Evolutionary conservation across 2,113 vertebrate species (phyloP).

Genomic region (Sakesphorus luctuosus): DNA sequence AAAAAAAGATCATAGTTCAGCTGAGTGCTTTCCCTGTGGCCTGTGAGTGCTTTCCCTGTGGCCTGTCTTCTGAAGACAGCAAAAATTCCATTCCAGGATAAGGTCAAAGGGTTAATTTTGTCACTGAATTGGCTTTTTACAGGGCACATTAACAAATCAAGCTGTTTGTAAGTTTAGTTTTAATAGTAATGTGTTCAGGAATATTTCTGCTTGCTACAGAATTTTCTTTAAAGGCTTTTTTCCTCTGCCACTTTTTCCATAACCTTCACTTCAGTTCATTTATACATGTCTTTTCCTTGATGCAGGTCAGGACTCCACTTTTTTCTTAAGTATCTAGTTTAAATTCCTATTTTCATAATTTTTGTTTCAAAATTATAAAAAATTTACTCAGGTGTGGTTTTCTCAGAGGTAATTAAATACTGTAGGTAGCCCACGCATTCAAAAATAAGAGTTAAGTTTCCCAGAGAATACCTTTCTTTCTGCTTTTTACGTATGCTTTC

Average conservation of each 20-base stretch:
- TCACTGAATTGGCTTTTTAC: constrained; percentile 57
- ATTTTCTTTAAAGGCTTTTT: not conserved
- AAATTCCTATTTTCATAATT: not conserved
- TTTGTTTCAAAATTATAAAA: not conserved
- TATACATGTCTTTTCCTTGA: not conserved
- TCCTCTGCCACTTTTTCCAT: not conserved
- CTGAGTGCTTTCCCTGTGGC: constrained; percentile 58
- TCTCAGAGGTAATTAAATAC: not conserved
- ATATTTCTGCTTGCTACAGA: constrained; percentile 5
- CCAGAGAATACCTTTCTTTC: not conserved
- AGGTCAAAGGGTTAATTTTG: constrained; percentile 73
- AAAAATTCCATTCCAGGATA: constrained; percentile 71
- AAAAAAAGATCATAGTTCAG: constrained; percentile 61
- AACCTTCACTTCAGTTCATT: not conserved
- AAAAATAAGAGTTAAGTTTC: not conserved
- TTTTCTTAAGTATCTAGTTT: not conserved
- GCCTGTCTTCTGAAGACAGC: constrained; percentile 61
- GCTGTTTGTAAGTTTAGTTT: constrained; percentile 57
- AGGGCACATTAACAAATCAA: constrained; percentile 61
- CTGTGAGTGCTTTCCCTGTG: constrained; percentile 53
- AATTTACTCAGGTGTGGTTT: not conserved
- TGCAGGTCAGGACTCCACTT: not conserved
- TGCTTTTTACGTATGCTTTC: not conserved
- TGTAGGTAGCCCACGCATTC: not conserved
- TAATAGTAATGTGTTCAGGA: constrained; percentile 25